Conservation (phyloP, 2,797 vertebrate genomes). For the Enteromius anoplus region DNA sequence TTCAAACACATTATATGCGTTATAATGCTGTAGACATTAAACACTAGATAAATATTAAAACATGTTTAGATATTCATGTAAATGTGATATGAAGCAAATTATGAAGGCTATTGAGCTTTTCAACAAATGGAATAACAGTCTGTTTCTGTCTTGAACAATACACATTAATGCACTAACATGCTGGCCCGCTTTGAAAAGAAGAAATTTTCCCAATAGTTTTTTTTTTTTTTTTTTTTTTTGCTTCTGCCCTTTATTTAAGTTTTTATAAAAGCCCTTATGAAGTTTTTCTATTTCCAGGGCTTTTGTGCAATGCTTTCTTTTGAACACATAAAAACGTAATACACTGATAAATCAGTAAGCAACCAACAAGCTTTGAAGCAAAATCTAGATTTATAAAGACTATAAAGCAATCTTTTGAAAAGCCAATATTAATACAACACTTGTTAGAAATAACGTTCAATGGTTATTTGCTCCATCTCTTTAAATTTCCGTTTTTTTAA, state of each 20-base stretch:
- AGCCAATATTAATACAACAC: neutral
- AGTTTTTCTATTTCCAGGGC: neutral
- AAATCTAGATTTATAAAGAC: conserved; percentile 30
- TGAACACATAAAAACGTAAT: conserved; percentile 8
- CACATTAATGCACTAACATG: conserved; percentile 13
- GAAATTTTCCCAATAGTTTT: neutral
- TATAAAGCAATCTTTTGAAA: neutral
- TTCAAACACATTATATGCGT: neutral
- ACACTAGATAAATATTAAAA: neutral
- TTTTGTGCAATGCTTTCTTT: conserved; percentile 31
- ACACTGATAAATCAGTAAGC: conserved; percentile 21
- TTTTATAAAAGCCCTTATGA: conserved; percentile 2
- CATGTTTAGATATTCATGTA: conserved; percentile 1
- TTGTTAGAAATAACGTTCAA: neutral
- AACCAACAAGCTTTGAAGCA: neutral
- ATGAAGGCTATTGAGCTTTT: conserved; percentile 12
- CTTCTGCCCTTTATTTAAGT: neutral
- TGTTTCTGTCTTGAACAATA: neutral
- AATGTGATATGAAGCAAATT: conserved; percentile 9
- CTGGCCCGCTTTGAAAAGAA: conserved; percentile 16
- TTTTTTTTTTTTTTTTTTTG: neutral
- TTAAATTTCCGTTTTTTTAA: neutral
- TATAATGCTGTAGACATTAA: neutral
- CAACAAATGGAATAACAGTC: neutral
- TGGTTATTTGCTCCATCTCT: neutral